These are phyloP conservation scores for Incurvaria masculella DNA, from an alignment of 2,888 invertebrate species.

Conservation along the genomic window DNA sequence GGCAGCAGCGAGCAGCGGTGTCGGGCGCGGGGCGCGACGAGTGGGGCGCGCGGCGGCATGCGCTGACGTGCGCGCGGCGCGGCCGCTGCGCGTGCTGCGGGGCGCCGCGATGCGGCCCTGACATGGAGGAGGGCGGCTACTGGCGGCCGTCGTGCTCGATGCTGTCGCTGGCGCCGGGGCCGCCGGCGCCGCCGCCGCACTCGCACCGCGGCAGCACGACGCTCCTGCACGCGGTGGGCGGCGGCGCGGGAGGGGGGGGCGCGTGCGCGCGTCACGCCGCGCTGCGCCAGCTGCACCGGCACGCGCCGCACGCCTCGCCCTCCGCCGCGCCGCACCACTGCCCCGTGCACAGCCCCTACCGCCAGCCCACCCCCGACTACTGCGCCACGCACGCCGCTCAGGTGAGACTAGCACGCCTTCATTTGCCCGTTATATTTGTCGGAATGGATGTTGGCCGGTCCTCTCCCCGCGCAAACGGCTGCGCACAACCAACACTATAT, in stretches of 20 bases:
- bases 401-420: too few relatives aligned
- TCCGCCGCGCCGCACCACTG: conserved; percentile 56
- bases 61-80: conserved; percentile 52
- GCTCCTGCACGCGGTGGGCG: conserved; percentile 42
- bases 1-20: conserved; percentile 43
- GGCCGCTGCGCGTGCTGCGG: conserved; percentile 45
- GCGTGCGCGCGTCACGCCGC: conserved; percentile 43
- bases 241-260: conserved; percentile 35
- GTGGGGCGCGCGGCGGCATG: conserved; percentile 53
- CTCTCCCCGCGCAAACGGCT: too few relatives aligned
- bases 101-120: conserved; percentile 51
- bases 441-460: too few relatives aligned
- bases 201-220: conserved; percentile 49
- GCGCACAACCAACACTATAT: too few relatives aligned
- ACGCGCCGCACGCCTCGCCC: conserved; percentile 51
- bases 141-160: conserved; percentile 53
- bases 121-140: conserved; percentile 52
- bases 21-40: conserved; percentile 54
- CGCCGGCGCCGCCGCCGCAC: background rate
- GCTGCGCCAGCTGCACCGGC: conserved; percentile 37
- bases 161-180: conserved; percentile 35
- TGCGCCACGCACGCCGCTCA: conserved; percentile 51
- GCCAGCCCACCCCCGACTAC: conserved; percentile 55
- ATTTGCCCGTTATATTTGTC: too few relatives aligned
- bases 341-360: conserved; percentile 73